Evolutionary conservation across 2,888 invertebrate species (phyloP).

Genomic region (Heteromurus nitidus): DNA sequence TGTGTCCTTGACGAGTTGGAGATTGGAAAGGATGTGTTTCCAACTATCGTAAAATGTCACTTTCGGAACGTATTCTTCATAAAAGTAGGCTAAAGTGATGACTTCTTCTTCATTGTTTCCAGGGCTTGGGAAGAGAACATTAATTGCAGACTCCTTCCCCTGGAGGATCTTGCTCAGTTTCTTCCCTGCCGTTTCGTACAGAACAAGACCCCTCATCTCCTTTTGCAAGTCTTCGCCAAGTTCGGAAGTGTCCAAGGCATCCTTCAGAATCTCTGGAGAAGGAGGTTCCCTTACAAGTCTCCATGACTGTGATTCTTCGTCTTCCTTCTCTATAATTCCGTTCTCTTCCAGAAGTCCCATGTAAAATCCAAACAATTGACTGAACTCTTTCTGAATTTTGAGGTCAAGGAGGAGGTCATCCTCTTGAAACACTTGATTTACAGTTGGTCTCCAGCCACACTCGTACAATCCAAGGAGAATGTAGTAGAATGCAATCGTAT

Average conservation of each 20-base stretch:
- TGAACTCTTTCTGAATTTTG: not conserved
- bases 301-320: not conserved
- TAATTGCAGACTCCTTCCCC: slow-evolving; percentile 26
- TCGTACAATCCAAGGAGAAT: not conserved
- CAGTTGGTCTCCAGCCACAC: not conserved
- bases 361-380: not conserved
- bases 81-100: not conserved
- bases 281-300: not conserved
- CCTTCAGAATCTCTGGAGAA: too few species aligned
- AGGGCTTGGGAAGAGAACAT: slow-evolving; percentile 21
- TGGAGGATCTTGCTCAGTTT: slow-evolving; percentile 1
- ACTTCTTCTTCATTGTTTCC: not conserved
- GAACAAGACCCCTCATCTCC: not conserved
- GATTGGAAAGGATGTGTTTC: too few species aligned
- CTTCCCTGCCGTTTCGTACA: slow-evolving; percentile 3
- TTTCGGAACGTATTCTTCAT: not conserved
- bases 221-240: too few species aligned
- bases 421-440: not conserved
- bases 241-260: too few species aligned
- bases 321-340: not conserved
- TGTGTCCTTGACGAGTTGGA: too few species aligned
- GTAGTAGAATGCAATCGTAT: too few species aligned
- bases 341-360: not conserved
- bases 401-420: not conserved
- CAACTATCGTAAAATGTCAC: too few species aligned